Evolutionary conservation across 1,140 invertebrate species (phyloP).

Genomic region (Zaprionus lachaisei): DNA sequence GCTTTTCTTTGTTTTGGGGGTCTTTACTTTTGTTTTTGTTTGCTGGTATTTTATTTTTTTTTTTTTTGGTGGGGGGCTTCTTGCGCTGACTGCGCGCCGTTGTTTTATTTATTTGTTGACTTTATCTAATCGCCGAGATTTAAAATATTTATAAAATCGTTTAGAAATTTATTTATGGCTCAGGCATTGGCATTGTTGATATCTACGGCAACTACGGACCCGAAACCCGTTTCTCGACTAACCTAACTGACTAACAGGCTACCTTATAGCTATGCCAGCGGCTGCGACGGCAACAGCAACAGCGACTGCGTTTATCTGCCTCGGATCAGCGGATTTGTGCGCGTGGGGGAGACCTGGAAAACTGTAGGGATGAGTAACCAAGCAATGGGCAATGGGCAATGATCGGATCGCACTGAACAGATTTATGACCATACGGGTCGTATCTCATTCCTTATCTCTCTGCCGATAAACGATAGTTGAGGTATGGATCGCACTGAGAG

Average conservation of each 20-base stretch:
- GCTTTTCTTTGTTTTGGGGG: constrained; percentile 23
- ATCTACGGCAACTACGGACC: constrained; percentile 41
- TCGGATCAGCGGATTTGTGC: constrained; percentile 71
- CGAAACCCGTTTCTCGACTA: constrained; percentile 62
- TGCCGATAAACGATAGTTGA: constrained; percentile 25
- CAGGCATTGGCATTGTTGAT: constrained; percentile 78
- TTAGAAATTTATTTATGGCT: constrained; percentile 83
- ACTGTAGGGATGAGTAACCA: not conserved
- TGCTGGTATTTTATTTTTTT: not conserved
- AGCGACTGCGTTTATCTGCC: constrained; percentile 61
- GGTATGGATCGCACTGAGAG: not conserved
- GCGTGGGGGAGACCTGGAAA: constrained; percentile 35
- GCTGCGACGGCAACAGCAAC: constrained; percentile 30
- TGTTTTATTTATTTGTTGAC: constrained; percentile 83
- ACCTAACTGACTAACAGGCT: constrained; percentile 50
- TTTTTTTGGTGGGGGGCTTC: constrained; percentile 40
- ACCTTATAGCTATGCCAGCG: constrained; percentile 31
- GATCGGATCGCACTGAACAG: constrained; percentile 47
- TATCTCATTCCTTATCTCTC: constrained; percentile 72
- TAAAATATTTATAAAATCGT: constrained; percentile 84
- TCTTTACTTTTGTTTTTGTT: constrained; percentile 30
- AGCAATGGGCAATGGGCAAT: not conserved
- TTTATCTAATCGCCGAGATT: constrained; percentile 83
- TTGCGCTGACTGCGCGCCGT: constrained; percentile 47
- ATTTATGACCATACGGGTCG: constrained; percentile 70